Evolutionary conservation across 2,888 invertebrate genomes (phyloP), one percentile per base, ranked within the genome.

Genomic region (Agrochola circellaris): DNA sequence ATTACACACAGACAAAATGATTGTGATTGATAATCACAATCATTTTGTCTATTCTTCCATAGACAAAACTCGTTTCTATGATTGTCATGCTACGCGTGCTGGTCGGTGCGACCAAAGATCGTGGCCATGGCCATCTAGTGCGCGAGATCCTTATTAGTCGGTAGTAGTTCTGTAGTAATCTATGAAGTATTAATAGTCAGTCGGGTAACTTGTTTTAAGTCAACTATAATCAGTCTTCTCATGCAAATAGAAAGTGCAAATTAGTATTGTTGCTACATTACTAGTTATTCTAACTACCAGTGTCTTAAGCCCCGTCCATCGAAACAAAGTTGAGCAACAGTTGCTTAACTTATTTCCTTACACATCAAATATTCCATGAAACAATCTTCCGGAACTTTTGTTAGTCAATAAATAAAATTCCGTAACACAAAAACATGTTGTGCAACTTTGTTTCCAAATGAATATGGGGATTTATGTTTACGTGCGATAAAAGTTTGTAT

Each of bases 161-260:
- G 51, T 42, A n/a, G 30, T 15, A 62, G 26, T 73, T 51, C 4
- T 73, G 0, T n/a, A 23, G 45, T 38, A 9, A n/a, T 68, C 13
- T 2, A 42, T 75, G 6, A 56, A 58, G 17, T 56, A 7, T 8
- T 34, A 26, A n/a, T 17, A 42, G 58, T 79, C 42, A 34, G 65
- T 73, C 9, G 17, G 26, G 23, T n/a, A 48, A 34, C 23, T n/a
- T 1, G n/a, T 69, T 26, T 9, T 0, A 61, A 62, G 20, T 62
- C 0, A 30, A 42, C 64, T 23, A 0, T 26, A 9, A 38, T 34
- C 2, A 42, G n/a, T 23, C 5, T 0, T 34, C n/a, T 60, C 54
- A 61, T 81, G 80, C 69, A 70, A 61, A 77, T 38, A 7, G 62
- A 71, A 34, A 67, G 42, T 79, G 42, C 15, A 58, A 68, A 73